Percentiles rank a stretch among this genome's conserved stretches.
Evolutionary conservation across 2,888 invertebrate species (phyloP).

Genomic region (Pycnomerus fuliginosus): DNA sequence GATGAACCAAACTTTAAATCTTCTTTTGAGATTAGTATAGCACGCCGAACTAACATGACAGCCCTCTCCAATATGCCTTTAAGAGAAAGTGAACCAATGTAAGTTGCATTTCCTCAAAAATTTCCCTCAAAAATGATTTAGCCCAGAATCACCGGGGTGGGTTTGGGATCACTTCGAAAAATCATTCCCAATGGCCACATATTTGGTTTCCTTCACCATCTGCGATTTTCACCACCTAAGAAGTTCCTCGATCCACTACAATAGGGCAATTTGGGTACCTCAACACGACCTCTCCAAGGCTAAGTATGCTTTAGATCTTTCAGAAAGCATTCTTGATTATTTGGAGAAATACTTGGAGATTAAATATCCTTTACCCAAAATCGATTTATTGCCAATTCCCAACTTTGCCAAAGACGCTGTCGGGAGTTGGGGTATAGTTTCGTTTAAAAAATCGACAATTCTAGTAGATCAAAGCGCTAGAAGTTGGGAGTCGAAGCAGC

Average conservation of each 20-base stretch:
- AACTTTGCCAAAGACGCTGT: conserved; percentile 59
- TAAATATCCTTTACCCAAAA: conserved; percentile 56
- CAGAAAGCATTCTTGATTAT: conserved; percentile 55
- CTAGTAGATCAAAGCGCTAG: conserved; percentile 57
- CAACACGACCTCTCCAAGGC: conserved; percentile 45
- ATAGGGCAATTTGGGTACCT: conserved; percentile 51
- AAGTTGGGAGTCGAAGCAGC: conserved; percentile 47
- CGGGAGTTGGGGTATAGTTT: conserved; percentile 62
- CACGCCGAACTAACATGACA: conserved; percentile 62
- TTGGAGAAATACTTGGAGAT: conserved; percentile 58
- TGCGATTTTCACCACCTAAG: conserved; percentile 42
- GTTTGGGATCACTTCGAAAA: conserved; percentile 64
- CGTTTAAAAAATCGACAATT: conserved; percentile 63
- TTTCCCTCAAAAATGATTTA: neutral
- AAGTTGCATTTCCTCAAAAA: conserved; percentile 40
- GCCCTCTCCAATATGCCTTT: conserved; percentile 74
- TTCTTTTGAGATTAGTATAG: conserved; percentile 70
- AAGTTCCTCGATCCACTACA: conserved; percentile 28
- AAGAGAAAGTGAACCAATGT: conserved; percentile 57
- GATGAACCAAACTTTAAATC: conserved; percentile 78
- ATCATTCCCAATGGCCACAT: conserved; percentile 73
- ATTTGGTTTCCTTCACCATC: conserved; percentile 65
- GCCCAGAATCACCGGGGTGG: conserved; percentile 50
- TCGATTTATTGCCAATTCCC: conserved; percentile 62
- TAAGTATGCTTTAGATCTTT: conserved; percentile 55